A percentile compares a stretch with the other conserved stretches of the same genome.
These are phyloP conservation scores for Temnothorax longispinosus DNA, from an alignment of 1,140 invertebrate genomes.

Conservation along the genomic window DNA sequence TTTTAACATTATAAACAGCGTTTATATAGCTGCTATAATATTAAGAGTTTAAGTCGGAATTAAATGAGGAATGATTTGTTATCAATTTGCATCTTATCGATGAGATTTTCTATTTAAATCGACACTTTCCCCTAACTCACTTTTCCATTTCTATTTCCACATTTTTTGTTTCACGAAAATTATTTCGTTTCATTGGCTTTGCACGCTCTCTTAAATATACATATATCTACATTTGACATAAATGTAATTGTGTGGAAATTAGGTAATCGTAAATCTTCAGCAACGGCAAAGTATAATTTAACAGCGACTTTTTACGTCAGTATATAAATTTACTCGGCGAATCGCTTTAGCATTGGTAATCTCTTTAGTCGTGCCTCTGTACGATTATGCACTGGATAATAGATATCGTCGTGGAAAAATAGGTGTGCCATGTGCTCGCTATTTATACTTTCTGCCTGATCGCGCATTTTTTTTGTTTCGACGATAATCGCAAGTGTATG, in stretches of 20 bases:
- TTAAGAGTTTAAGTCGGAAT: neutral
- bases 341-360: conserved; percentile 25
- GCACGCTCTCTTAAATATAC: neutral
- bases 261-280: neutral
- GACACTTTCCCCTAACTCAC: neutral
- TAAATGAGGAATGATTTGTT: neutral
- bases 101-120: neutral
- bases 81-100: neutral
- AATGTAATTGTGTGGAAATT: neutral
- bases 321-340: neutral
- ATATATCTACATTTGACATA: neutral
- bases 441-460: neutral
- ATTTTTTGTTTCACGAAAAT: neutral
- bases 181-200: neutral
- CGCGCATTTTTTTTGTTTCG: neutral
- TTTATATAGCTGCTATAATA: neutral
- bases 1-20: neutral
- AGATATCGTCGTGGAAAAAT: neutral
- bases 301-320: neutral
- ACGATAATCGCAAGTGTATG: neutral
- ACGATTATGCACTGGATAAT: neutral
- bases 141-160: neutral
- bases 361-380: neutral
- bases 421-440: neutral
- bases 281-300: neutral